Evolutionary conservation across 2,888 invertebrate species (phyloP).

Genomic region (Physocephala rufipes): DNA sequence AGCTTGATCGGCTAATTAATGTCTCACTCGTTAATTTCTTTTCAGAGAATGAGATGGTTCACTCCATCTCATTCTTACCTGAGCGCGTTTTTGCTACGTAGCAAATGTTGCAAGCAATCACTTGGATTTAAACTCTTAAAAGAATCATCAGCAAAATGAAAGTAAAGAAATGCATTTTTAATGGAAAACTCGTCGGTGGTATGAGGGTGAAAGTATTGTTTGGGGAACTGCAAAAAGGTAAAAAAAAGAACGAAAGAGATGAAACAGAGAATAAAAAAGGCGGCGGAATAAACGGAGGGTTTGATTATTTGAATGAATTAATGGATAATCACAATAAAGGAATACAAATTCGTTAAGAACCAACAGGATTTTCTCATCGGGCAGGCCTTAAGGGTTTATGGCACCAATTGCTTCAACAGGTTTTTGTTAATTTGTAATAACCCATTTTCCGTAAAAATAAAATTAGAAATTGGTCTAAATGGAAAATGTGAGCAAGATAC

Average conservation of each 20-base stretch:
- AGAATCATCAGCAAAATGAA: constrained; percentile 81
- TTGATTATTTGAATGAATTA: not conserved
- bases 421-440: no score
- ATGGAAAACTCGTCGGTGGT: constrained; percentile 86
- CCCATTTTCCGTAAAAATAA: no score
- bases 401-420: no score
- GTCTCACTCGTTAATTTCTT: not conserved
- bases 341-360: no score
- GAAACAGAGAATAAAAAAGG: not conserved
- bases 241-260: no score
- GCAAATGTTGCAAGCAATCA: constrained; percentile 72
- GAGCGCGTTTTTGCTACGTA: constrained; percentile 81
- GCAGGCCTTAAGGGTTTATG: no score
- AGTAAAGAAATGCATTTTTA: constrained; percentile 85
- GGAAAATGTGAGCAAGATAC: no score
- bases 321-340: no score
- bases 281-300: constrained; percentile 17
- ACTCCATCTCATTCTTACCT: constrained; percentile 51
- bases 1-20: no score
- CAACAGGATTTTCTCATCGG: no score
- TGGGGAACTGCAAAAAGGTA: constrained; percentile 68
- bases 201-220: constrained; percentile 70
- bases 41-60: not conserved
- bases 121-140: constrained; percentile 57
- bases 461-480: no score